These are phyloP conservation scores for Entomyzon cyanotis DNA, from an alignment of 2,113 vertebrate species.

Conservation along the genomic window DNA sequence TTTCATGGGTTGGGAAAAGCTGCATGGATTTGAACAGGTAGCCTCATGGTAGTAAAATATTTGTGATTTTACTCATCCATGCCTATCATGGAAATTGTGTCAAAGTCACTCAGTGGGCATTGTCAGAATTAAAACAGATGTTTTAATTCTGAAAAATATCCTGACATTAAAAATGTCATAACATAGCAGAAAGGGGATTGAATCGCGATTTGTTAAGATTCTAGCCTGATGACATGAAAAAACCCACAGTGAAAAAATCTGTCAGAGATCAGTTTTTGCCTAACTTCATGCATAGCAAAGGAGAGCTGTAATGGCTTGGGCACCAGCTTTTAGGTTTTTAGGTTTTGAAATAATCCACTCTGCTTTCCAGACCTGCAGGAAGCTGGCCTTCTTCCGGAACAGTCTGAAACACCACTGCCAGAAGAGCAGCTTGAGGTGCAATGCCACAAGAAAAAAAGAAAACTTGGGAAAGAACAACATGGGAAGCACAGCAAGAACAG, in stretches of 20 bases:
- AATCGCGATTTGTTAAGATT: neutral
- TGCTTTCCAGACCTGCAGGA: conserved; percentile 76
- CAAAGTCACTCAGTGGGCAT: neutral
- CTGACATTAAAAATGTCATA: neutral
- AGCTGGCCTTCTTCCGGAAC: conserved; percentile 63
- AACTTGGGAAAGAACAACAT: neutral
- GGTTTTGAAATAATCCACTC: neutral
- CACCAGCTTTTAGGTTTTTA: neutral
- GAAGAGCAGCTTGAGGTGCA: neutral
- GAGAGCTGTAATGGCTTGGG: neutral
- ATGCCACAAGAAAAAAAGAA: conserved; percentile 26
- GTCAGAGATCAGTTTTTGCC: neutral
- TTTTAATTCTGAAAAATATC: neutral
- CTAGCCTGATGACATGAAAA: neutral
- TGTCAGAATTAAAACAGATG: neutral
- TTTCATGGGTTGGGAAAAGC: neutral
- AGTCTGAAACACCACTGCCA: neutral
- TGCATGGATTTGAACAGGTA: neutral
- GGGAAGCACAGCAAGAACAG: neutral
- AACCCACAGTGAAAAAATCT: neutral
- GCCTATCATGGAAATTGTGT: neutral
- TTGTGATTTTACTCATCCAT: neutral
- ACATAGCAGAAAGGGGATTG: neutral
- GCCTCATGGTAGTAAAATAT: neutral
- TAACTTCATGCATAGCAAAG: neutral